Conservation (phyloP, 2,888 invertebrate genomes). For the Bombylius major region DNA sequence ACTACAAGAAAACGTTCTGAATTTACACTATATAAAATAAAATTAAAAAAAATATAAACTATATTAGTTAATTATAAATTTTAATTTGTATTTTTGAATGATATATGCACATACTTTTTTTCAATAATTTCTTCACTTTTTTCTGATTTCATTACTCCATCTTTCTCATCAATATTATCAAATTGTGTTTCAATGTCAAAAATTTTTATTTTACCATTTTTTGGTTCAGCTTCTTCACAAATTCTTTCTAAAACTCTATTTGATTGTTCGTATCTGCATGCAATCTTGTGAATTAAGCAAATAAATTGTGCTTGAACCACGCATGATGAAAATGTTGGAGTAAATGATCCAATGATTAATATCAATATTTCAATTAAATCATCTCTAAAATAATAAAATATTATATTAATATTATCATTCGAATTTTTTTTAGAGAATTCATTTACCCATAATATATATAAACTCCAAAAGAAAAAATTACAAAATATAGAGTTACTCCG, state of each 20-base stretch:
- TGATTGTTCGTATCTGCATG: conserved; percentile 27
- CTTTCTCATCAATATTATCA: conserved; percentile 9
- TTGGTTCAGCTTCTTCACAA: conserved; percentile 27
- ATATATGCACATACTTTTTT: neutral
- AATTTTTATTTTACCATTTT: conserved; percentile 23
- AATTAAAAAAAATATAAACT: neutral
- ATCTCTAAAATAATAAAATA: no score
- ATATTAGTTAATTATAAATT: no score
- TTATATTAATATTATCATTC: no score
- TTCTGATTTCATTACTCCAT: no score
- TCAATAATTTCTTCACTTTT: neutral
- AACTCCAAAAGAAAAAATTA: no score
- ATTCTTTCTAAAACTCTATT: conserved; percentile 29
- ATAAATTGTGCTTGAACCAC: conserved; percentile 32
- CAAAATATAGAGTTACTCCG: no score
- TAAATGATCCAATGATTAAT: no score
- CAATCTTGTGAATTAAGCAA: conserved; percentile 28
- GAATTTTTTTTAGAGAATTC: no score
- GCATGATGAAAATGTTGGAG: conserved; percentile 11
- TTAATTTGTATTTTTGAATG: neutral
- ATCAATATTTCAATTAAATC: no score
- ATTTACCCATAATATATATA: neutral
- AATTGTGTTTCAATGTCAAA: conserved; percentile 30
- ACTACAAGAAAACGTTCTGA: conserved; percentile 28
- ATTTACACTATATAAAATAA: neutral